Percentiles rank a stretch among this genome's conserved stretches.
These are phyloP conservation scores for Oscarella lobularis DNA, from an alignment of 37 sponge, comb jelly and placozoan genomes.

Conservation along the genomic window DNA sequence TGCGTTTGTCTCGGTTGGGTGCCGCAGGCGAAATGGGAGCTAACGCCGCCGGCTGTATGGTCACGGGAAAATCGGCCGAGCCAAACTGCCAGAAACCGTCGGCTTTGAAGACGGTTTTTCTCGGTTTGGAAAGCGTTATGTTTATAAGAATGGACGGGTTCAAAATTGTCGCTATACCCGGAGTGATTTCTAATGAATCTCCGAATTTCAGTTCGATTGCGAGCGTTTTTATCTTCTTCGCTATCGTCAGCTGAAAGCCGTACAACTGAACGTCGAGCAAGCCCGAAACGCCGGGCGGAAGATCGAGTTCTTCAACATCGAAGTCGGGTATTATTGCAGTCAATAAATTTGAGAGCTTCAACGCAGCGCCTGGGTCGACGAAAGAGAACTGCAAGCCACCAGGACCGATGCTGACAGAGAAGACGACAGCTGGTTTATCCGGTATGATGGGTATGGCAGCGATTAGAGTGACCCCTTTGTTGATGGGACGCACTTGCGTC, in stretches of 20 bases:
- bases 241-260: not conserved
- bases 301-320: not conserved
- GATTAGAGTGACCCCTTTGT: not conserved
- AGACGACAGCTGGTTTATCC: not conserved
- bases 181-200: not conserved
- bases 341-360: not conserved
- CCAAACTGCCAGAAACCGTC: not conserved
- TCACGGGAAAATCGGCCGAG: not conserved
- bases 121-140: not conserved
- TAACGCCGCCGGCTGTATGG: not conserved
- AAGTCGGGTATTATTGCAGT: not conserved
- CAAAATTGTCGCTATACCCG: not conserved
- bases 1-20: not conserved
- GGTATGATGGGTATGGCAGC: not conserved
- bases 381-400: not conserved
- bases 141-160: not conserved
- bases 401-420: not conserved
- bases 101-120: not conserved
- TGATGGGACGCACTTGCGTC: not conserved
- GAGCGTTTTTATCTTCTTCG: not conserved
- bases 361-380: not conserved
- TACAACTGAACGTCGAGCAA: not conserved
- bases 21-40: not conserved
- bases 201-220: not conserved
- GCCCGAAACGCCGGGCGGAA: not conserved